Conservation (phyloP, 53 echinoderm and acorn worm species). For the Apostichopus leukothele region DNA sequence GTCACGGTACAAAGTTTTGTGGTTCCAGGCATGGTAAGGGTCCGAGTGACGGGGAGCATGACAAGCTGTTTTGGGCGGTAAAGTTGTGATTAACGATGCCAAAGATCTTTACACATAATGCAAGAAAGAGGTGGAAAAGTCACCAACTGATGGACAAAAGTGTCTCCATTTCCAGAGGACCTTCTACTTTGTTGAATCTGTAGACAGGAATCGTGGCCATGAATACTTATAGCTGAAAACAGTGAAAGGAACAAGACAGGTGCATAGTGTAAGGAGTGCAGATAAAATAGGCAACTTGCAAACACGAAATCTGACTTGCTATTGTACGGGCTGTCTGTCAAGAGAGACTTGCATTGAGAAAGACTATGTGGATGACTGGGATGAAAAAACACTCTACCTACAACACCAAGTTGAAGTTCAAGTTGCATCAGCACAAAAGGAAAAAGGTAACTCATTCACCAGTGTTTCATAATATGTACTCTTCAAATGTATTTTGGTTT, state of each 20-base stretch:
- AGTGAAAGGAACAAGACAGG: constrained; percentile 48
- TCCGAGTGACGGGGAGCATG: constrained; percentile 48
- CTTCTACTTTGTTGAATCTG: neutral
- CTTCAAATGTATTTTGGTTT: too few relatives aligned
- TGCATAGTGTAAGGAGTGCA: constrained; percentile 30
- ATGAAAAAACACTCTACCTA: too few relatives aligned
- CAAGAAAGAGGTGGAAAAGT: neutral
- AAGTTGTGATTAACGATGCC: constrained; percentile 48
- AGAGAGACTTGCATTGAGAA: too few relatives aligned
- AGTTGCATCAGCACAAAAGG: too few relatives aligned
- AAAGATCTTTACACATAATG: constrained; percentile 20
- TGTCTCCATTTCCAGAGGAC: too few relatives aligned
- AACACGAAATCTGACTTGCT: constrained; percentile 42
- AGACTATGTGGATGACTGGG: too few relatives aligned
- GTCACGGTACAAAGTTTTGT: neutral
- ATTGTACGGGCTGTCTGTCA: constrained; percentile 30
- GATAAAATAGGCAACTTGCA: neutral
- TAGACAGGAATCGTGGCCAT: neutral
- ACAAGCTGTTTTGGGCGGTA: constrained; percentile 36
- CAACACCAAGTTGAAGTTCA: too few relatives aligned
- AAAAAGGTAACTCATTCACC: too few relatives aligned
- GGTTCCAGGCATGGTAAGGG: constrained; percentile 53
- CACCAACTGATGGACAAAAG: neutral
- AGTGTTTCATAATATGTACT: too few relatives aligned
- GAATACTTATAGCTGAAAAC: neutral